Base-by-base conservation (phyloP, 2,888 invertebrate species). In the Pseudoips prasinana region DNA sequence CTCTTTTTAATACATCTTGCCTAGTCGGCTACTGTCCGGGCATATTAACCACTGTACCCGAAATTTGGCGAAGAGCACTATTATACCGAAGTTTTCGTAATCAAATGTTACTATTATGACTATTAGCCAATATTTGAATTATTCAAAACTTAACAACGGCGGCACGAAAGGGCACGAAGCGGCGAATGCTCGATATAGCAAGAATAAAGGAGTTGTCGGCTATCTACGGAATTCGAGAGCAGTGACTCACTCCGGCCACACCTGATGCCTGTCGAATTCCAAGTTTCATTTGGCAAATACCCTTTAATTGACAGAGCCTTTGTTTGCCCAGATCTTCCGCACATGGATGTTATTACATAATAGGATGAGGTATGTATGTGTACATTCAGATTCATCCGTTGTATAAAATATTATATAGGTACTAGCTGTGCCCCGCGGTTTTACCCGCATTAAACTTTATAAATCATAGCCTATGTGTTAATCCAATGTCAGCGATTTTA, bases 221-320 rank as follows among this genome's bases (percentile, higher is more conserved):
- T 82, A 81, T 83, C 82, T 80, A 73, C 61, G 86, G 86, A 81
- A 87, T 87, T 84, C 65, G 70, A 62, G 67, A 71, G 55, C 63
- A 57, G 63, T 81, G 85, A 84, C 63, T 84, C 86, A 86, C 68
- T 64, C 64, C 66, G 76, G 77, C 85, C 86, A 83, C 86, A 85
- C 86, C 86, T 87, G 86, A 84, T 74, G 78, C 59, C 69, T 75
- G 72, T 71, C 72, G 73, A 81, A 83, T 82, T 75, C 82, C 82
- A 56, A 54, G 47, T 50, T 54, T 37, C 43, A 44, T 59, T 58
- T 50, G 54, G 55, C 63, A 59, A 67, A 65, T 64, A 59, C 56
- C 55, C 52, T 60, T 64, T 68, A 67, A 70, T 70, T 69, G 61
- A 59, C 62, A 64, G 59, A 43, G 44, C 49, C 54, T 43, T 41